phyloP scores from a whole-genome alignment of 2,113 vertebrate species.

The Rutilus rutilus region DNA sequence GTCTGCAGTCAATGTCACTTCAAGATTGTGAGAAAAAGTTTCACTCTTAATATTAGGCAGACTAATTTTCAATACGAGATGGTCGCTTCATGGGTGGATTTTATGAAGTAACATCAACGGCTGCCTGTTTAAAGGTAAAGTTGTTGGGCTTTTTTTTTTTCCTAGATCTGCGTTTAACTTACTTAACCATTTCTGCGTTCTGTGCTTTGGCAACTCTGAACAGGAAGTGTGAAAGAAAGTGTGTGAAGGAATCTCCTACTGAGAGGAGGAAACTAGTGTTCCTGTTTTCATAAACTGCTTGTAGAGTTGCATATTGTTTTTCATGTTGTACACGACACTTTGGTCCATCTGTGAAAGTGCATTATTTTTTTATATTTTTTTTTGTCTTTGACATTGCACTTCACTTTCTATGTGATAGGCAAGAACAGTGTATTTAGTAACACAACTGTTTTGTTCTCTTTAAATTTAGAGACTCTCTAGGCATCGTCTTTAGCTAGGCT shows the following conservation, averaged over 20 bases:
- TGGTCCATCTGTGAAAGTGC: neutral
- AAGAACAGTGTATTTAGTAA: neutral
- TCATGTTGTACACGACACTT: neutral
- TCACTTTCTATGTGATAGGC: neutral
- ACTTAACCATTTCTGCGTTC: neutral
- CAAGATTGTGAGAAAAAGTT: neutral
- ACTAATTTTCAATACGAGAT: neutral
- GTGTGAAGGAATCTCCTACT: slow-evolving; percentile 39
- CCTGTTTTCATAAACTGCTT: slow-evolving; percentile 19
- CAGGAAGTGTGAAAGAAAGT: slow-evolving; percentile 35
- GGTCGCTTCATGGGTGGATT: neutral
- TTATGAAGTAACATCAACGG: neutral
- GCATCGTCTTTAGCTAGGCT: neutral
- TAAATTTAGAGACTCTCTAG: neutral
- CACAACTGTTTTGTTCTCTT: neutral
- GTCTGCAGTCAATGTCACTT: neutral
- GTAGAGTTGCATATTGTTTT: neutral
- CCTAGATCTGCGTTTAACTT: neutral
- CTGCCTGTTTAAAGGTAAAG: slow-evolving; percentile 16
- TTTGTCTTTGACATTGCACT: neutral
- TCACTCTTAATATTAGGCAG: neutral
- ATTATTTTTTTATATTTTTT: neutral
- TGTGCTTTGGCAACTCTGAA: neutral
- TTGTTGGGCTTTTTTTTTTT: no score
- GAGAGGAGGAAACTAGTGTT: slow-evolving; percentile 2